Base-by-base conservation (phyloP, 2,888 invertebrate species). In the Pristionchus fissidentatus region DNA sequence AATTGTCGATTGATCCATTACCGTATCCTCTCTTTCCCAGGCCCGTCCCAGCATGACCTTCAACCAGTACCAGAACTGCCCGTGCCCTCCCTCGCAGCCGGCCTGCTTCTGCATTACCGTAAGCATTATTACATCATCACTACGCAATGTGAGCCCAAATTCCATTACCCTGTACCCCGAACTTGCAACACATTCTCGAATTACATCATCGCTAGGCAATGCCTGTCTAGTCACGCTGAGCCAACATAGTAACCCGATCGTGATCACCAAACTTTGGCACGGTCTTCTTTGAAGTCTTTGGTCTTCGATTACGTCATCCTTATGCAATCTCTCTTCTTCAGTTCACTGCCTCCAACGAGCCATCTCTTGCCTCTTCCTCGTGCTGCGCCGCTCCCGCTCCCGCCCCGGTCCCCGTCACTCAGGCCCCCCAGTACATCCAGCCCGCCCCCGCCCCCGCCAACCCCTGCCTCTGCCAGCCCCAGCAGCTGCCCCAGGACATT, bases 61-160 rank as follows among this genome's bases (percentile, higher is more conserved):
- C 86, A 87, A 87, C 35, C 89, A 89, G 85, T 89, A 89, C 85
- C 88, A 86, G 77, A 83, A 83, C 81, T 89, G 89, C 84, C 89
- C 89, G 46, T 89, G 89, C 87, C 89, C 89, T 66, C 87, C 86
- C 66, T 83, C 84, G 26, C 89, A 89, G 85, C 89, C 89, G 62
- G 85, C 85, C 38, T 89, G 89, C 85, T 87, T 87, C 62, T 89
- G 89, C 66, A 83, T 83, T 29, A n/a, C n/a, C n/a, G n/a, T n/a
- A n/a, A n/a, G n/a, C n/a, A n/a, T n/a, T n/a, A n/a, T n/a, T n/a
- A n/a, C n/a, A n/a, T n/a, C n/a, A n/a, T n/a, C n/a, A n/a, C n/a
- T n/a, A n/a, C n/a, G n/a, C n/a, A n/a, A n/a, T n/a, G n/a, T n/a
- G n/a, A n/a, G n/a, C n/a, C n/a, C n/a, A n/a, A n/a, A n/a, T n/a